Evolutionary conservation across 2,113 vertebrate species (phyloP).

Genomic region (Arothron firmamentum): DNA sequence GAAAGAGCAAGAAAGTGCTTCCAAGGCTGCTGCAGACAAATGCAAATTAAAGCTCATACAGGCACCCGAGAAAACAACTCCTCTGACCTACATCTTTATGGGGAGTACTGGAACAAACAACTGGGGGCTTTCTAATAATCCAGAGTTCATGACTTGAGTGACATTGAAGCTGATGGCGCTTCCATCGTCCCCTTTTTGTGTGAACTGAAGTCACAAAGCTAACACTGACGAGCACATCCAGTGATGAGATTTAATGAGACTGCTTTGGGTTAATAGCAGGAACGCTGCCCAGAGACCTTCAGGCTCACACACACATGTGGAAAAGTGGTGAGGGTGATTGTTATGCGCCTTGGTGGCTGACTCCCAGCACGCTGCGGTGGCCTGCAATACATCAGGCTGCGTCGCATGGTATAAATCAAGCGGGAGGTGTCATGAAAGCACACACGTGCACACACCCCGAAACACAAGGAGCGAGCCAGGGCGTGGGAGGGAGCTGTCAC

Average conservation of each 20-base stretch:
- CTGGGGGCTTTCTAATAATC: slow-evolving; percentile 15
- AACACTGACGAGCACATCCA: background rate
- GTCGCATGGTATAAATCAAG: slow-evolving; percentile 55
- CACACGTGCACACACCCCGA: slow-evolving; percentile 17
- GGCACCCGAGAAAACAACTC: background rate
- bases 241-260: slow-evolving; percentile 38
- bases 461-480: slow-evolving; percentile 26
- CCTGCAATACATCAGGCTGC: slow-evolving; percentile 50
- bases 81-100: slow-evolving; percentile 10
- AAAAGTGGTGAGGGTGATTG: slow-evolving; percentile 34
- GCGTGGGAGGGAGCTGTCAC: slow-evolving; percentile 54
- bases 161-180: slow-evolving; percentile 12
- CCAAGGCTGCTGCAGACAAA: background rate
- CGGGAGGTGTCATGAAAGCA: slow-evolving; percentile 47
- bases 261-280: slow-evolving; percentile 13
- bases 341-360: slow-evolving; percentile 49
- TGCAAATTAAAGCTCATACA: background rate
- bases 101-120: slow-evolving; percentile 12
- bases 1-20: background rate
- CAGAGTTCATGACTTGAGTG: slow-evolving; percentile 15
- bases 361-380: slow-evolving; percentile 46
- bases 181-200: background rate
- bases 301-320: slow-evolving; percentile 6
- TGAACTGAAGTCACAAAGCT: slow-evolving; percentile 1
- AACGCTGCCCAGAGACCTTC: slow-evolving; percentile 14